phyloP scores from a whole-genome alignment of 2,888 invertebrate genomes.

The Galerucella nymphaeae region DNA sequence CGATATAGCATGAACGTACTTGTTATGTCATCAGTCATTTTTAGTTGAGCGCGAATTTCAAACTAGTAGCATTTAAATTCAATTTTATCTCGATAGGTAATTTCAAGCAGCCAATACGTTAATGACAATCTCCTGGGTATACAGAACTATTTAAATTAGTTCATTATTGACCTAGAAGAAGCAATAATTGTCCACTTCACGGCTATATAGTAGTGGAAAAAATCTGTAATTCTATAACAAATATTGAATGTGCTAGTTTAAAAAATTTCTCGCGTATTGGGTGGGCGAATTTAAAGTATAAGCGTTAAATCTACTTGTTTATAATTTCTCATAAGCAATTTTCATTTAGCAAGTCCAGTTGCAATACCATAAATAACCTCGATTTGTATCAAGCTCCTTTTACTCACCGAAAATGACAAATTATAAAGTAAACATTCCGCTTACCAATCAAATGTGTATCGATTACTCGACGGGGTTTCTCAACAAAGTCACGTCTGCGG shows the following conservation, averaged over 20 bases:
- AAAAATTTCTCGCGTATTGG: slow-evolving; percentile 11
- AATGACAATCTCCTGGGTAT: no score
- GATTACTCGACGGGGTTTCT: slow-evolving; percentile 44
- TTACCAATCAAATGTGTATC: slow-evolving; percentile 44
- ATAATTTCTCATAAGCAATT: background rate
- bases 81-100: no score
- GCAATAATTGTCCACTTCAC: no score
- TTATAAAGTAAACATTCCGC: slow-evolving; percentile 33
- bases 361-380: background rate
- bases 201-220: no score
- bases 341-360: background rate
- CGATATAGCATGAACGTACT: no score
- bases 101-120: no score
- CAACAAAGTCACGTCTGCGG: slow-evolving; percentile 47
- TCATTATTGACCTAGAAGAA: no score
- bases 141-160: no score
- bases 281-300: slow-evolving; percentile 8
- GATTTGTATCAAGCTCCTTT: background rate
- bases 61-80: no score
- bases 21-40: no score
- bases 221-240: background rate
- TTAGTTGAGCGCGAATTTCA: no score
- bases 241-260: background rate
- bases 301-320: slow-evolving; percentile 3
- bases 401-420: slow-evolving; percentile 2